Conservation (phyloP, 2,113 vertebrate genomes). For the Malurus alboscapulatus region DNA sequence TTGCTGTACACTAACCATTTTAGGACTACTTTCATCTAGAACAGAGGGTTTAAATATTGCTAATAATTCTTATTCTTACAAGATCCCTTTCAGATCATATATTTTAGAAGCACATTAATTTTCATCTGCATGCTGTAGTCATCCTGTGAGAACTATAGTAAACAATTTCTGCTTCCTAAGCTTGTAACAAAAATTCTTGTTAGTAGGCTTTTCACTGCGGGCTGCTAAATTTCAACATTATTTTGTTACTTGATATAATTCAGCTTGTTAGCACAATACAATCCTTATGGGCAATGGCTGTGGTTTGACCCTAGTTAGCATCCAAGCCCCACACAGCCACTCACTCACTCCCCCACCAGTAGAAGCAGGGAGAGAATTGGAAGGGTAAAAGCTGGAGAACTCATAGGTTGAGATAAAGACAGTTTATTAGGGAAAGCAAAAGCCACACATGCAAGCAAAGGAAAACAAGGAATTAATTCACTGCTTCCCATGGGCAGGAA, state of each 20-base stretch:
- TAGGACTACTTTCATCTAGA: background rate
- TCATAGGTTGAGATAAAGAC: background rate
- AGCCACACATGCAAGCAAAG: rapidly evolving
- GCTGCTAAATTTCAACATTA: background rate
- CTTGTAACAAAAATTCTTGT: background rate
- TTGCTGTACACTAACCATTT: background rate
- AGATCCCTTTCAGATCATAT: background rate
- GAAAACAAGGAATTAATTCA: background rate
- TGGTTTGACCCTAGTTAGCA: background rate
- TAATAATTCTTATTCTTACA: background rate
- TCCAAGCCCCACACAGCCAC: rapidly evolving
- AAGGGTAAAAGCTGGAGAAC: background rate
- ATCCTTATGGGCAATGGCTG: background rate
- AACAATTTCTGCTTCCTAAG: background rate
- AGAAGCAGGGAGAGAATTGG: rapidly evolving
- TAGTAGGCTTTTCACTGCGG: background rate
- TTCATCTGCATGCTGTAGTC: background rate
- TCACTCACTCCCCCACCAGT: background rate
- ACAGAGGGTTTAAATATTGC: rapidly evolving
- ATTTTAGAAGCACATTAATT: background rate
- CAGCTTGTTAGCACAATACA: background rate
- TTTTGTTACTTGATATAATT: background rate
- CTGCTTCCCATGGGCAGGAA: background rate
- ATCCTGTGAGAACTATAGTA: background rate
- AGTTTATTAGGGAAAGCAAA: background rate